Evolutionary conservation across 1,140 invertebrate species (phyloP), one percentile per base, ranked within the genome.

Genomic region (Drosophila ohnishii): DNA sequence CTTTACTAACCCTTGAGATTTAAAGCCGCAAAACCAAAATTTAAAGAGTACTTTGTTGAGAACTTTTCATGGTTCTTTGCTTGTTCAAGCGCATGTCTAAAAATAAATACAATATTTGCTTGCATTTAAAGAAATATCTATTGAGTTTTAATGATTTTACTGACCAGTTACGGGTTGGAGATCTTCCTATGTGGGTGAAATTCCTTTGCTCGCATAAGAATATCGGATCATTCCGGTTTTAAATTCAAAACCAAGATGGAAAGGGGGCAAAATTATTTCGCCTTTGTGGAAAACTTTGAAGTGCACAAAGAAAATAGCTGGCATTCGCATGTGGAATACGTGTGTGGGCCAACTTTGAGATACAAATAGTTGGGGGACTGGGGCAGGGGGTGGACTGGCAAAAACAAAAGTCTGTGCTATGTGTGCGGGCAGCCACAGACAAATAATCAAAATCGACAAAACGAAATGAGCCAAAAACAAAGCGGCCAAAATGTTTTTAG

Each of bases 371-470:
- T 87, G 48, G 51, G 25, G 47, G n/a, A 37, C 47, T 65, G 6
- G 25, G 53, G 74, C 19, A 22, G 19, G 19, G 1, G 34, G 48
- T 19, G 42, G 57, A 62, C 34, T 39, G 48, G 69, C 32, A 53
- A 60, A 67, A 80, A 89, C 85, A 85, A 84, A 84, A 80, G 74
- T 67, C 42, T 76, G 35, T 35, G 32, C 22, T n/a, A n/a, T 32
- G 30, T 9, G 50, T 66, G 70, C 55, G 66, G 72, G 56, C 50
- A 79, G 70, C 79, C 83, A 88, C 79, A 88, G 84, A 87, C 84
- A 88, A 87, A 87, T 88, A 88, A 87, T 88, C 84, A 87, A 84
- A 87, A 87, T 87, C 84, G 84, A 87, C 84, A 84, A 84, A 88
- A 80, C 76, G 80, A 87, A 87, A 87, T 87, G 83, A 83, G 80